Conservation (phyloP, 2,888 invertebrate species). For the Sesia bembeciformis region DNA sequence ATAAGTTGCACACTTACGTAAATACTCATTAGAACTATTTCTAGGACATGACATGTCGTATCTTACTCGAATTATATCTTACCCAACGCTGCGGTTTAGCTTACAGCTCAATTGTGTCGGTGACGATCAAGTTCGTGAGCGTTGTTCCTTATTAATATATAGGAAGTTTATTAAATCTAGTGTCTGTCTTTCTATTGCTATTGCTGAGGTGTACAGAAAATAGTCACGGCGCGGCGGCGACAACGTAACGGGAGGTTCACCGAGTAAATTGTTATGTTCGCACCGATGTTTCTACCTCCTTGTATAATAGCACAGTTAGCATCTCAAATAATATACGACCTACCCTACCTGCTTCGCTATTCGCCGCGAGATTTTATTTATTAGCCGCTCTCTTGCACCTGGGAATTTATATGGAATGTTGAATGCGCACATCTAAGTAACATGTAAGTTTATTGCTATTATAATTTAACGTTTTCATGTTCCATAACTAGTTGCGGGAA, state of each 20-base stretch:
- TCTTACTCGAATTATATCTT: constrained; percentile 7
- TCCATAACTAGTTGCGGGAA: constrained; percentile 16
- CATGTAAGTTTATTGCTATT: background rate
- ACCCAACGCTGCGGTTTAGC: constrained; percentile 23
- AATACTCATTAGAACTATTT: too few species aligned
- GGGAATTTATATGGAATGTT: too few species aligned
- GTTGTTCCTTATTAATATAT: constrained; percentile 24
- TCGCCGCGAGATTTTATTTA: too few species aligned
- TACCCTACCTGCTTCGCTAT: background rate
- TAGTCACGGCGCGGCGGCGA: constrained; percentile 45
- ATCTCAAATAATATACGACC: background rate
- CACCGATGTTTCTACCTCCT: constrained; percentile 29
- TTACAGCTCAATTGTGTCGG: constrained; percentile 15
- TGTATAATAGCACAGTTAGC: background rate
- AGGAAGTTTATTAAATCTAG: constrained; percentile 38
- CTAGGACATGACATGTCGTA: too few species aligned
- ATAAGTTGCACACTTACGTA: too few species aligned
- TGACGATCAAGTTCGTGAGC: constrained; percentile 20
- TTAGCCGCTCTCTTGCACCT: too few species aligned
- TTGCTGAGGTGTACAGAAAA: constrained; percentile 32
- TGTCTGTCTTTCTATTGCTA: constrained; percentile 49
- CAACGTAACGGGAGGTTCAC: constrained; percentile 48
- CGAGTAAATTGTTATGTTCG: constrained; percentile 30
- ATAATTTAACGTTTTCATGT: constrained; percentile 3
- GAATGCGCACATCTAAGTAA: background rate